Conservation (phyloP, 37 sponge, comb jelly and placozoan species). For the Eunapius fragilis region DNA sequence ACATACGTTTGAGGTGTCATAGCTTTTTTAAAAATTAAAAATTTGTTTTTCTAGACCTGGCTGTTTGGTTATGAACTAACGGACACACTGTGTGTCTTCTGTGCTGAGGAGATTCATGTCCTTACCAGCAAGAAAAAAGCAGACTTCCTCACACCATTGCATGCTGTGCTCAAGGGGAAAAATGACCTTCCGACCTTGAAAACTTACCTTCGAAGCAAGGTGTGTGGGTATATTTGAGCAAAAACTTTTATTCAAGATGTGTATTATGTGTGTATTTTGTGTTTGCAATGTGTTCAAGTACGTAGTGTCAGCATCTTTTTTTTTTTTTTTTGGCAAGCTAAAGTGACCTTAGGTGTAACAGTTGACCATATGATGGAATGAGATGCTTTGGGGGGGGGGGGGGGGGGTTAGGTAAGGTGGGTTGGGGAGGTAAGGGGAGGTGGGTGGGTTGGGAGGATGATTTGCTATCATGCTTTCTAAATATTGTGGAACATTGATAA, state of each 20-base stretch:
- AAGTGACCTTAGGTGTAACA: too few relatives aligned
- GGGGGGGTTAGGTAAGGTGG: background rate
- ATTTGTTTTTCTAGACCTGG: constrained; percentile 73
- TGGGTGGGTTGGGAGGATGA: too few relatives aligned
- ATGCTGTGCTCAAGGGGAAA: constrained; percentile 28
- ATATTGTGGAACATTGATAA: too few relatives aligned
- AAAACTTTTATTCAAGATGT: background rate
- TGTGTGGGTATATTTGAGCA: background rate
- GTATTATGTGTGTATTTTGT: background rate
- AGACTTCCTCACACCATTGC: constrained; percentile 86
- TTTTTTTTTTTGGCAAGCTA: too few relatives aligned
- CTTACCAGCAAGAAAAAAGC: constrained; percentile 92
- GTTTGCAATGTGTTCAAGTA: too few relatives aligned
- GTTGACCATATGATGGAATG: too few relatives aligned
- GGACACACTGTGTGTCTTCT: constrained; percentile 88
- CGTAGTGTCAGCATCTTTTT: too few relatives aligned
- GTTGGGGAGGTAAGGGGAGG: too few relatives aligned
- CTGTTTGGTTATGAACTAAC: constrained; percentile 96
- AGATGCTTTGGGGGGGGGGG: background rate
- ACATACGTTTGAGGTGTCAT: background rate
- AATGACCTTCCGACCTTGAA: constrained; percentile 59
- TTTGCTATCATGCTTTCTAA: too few relatives aligned
- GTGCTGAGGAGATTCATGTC: constrained; percentile 75
- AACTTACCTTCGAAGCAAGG: constrained; percentile 72
- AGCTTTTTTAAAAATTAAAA: background rate